phyloP scores from a whole-genome alignment of 2,113 vertebrate genomes.

The Clarias magur region DNA sequence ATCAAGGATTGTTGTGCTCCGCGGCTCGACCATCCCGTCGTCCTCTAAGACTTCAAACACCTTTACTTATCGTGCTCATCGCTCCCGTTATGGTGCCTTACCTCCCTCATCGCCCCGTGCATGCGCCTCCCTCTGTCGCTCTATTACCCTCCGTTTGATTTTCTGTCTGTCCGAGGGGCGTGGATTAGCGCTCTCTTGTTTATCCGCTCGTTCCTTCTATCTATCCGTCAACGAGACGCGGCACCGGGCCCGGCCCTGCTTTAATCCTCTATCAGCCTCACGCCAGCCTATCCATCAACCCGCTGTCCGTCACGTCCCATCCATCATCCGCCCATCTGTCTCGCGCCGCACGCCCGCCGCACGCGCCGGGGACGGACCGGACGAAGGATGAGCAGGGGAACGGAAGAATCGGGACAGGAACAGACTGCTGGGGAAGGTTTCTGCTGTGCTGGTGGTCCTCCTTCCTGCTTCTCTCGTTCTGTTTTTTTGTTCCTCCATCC shows the following conservation, averaged over 20 bases:
- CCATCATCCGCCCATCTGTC: conserved; percentile 81
- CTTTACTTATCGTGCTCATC: background rate
- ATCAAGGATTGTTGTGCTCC: conserved; percentile 10
- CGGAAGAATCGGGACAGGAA: conserved; percentile 20
- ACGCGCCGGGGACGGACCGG: conserved; percentile 54
- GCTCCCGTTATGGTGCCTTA: conserved; percentile 17
- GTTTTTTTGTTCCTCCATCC: background rate
- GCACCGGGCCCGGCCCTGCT: conserved; percentile 66
- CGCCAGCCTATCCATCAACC: conserved; percentile 75
- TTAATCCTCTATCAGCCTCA: conserved; percentile 77
- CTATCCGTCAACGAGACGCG: conserved; percentile 74
- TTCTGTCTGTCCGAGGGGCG: conserved; percentile 74
- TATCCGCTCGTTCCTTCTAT: conserved; percentile 78
- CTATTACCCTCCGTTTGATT: conserved; percentile 70
- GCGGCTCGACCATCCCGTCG: background rate
- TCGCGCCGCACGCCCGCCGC: conserved; percentile 59
- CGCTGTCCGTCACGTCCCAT: conserved; percentile 76
- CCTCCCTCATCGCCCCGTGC: conserved; percentile 47
- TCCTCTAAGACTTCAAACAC: background rate
- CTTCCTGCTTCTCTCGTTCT: conserved; percentile 18
- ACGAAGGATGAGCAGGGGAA: conserved; percentile 26
- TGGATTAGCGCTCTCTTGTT: conserved; percentile 79
- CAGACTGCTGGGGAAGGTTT: conserved; percentile 49
- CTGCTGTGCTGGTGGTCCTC: conserved; percentile 49
- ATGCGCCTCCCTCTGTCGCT: conserved; percentile 56